phyloP scores from a whole-genome alignment of 1,140 invertebrate species.

The Eufriesea mexicana region DNA sequence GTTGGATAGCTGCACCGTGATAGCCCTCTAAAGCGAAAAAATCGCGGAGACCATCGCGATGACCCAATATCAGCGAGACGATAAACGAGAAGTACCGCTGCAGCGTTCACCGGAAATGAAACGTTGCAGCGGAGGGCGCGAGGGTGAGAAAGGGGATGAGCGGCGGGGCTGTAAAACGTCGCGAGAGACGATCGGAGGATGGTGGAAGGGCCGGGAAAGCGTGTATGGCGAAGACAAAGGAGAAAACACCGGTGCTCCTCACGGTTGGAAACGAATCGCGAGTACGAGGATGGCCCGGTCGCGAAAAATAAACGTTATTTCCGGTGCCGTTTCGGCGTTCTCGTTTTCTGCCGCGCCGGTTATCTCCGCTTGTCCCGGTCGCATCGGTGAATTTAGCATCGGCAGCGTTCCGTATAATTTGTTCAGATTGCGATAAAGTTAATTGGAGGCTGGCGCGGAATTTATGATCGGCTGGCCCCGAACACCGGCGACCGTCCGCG shows the following conservation, averaged over 20 bases:
- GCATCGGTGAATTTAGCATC: slow-evolving; percentile 52
- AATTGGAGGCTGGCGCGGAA: slow-evolving; percentile 58
- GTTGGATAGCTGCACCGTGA: too few relatives aligned
- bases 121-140: too few relatives aligned
- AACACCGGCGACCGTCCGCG: slow-evolving; percentile 5
- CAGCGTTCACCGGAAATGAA: background rate
- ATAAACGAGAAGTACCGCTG: background rate
- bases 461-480: slow-evolving; percentile 47
- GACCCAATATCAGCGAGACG: background rate
- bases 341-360: slow-evolving; percentile 17
- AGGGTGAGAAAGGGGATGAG: background rate
- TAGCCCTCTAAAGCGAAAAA: too few relatives aligned
- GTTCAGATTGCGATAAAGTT: slow-evolving; percentile 64
- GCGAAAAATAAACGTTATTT: slow-evolving; percentile 37
- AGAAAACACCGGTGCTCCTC: background rate
- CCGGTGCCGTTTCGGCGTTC: slow-evolving; percentile 11
- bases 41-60: background rate
- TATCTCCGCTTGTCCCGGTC: slow-evolving; percentile 24
- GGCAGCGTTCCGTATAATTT: slow-evolving; percentile 57
- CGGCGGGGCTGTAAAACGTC: background rate
- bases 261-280: background rate
- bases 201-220: background rate
- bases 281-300: background rate
- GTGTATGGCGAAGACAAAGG: slow-evolving; percentile 7
- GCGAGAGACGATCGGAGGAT: background rate